Conservation (phyloP, 1,140 invertebrate species). For the Mya arenaria region DNA sequence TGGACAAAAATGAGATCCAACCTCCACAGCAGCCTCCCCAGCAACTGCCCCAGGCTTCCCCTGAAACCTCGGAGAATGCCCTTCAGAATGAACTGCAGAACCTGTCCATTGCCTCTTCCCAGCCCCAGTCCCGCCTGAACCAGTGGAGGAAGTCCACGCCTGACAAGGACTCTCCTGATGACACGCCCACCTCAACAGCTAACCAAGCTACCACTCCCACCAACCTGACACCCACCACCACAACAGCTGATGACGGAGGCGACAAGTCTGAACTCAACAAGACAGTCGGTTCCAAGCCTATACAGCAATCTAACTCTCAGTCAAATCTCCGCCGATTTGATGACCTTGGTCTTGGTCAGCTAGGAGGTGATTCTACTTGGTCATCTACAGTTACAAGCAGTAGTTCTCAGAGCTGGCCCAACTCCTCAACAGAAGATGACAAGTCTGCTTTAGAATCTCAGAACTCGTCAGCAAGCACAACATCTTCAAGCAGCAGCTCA, state of each 20-base stretch:
- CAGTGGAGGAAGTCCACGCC: conserved; percentile 95
- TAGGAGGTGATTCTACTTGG: conserved; percentile 77
- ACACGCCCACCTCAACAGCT: conserved; percentile 31
- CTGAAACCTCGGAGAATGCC: conserved; percentile 50
- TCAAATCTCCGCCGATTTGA: conserved; percentile 85
- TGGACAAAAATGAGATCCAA: conserved; percentile 58
- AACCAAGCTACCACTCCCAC: conserved; percentile 22
- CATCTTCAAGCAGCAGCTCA: conserved; percentile 68
- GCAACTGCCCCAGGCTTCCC: conserved; percentile 57
- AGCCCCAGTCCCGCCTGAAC: conserved; percentile 89
- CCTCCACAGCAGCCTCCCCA: conserved; percentile 59
- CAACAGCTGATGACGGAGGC: conserved; percentile 34
- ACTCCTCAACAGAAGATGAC: conserved; percentile 52
- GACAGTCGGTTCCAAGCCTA: conserved; percentile 91
- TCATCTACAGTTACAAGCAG: conserved; percentile 66
- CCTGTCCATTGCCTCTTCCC: conserved; percentile 86
- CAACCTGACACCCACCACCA: conserved; percentile 33
- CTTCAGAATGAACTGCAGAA: conserved; percentile 88
- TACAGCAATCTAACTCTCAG: conserved; percentile 85
- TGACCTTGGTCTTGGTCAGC: conserved; percentile 68
- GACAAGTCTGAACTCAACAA: conserved; percentile 87
- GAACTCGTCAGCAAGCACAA: conserved; percentile 82
- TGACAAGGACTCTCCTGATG: conserved; percentile 86
- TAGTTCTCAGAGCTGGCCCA: conserved; percentile 68
- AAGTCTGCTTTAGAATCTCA: conserved; percentile 85